A percentile compares a stretch with the other conserved stretches of the same genome.
These are phyloP conservation scores for Macaria liturata DNA, from an alignment of 2,888 invertebrate genomes.

Conservation along the genomic window DNA sequence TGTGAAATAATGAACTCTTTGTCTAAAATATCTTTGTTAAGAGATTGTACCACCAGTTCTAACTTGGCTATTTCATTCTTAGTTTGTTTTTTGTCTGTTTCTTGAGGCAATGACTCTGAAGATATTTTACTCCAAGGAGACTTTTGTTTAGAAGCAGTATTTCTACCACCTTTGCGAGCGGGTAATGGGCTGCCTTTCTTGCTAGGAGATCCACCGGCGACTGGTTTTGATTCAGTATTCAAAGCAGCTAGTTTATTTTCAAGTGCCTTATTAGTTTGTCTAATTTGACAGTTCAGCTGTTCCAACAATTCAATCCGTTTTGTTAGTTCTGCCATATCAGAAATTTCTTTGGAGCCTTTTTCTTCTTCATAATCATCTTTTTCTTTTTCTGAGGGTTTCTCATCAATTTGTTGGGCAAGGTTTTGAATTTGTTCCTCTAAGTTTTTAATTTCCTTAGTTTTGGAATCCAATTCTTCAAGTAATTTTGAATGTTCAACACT, in stretches of 20 bases:
- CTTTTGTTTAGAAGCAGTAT: conserved; percentile 66
- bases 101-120: conserved; percentile 63
- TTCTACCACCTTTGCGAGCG: conserved; percentile 68
- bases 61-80: conserved; percentile 64
- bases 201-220: conserved; percentile 48
- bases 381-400: conserved; percentile 44
- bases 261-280: conserved; percentile 78
- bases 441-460: conserved; percentile 69
- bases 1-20: conserved; percentile 71
- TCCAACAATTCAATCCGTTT: conserved; percentile 80
- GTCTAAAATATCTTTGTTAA: conserved; percentile 76
- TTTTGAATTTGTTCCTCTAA: conserved; percentile 60
- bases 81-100: conserved; percentile 64
- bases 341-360: conserved; percentile 80
- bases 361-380: conserved; percentile 79
- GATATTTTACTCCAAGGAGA: conserved; percentile 76
- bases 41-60: conserved; percentile 68
- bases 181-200: conserved; percentile 72
- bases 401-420: conserved; percentile 41
- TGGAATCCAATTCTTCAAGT: conserved; percentile 75
- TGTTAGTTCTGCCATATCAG: conserved; percentile 68
- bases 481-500: conserved; percentile 81
- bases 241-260: conserved; percentile 72
- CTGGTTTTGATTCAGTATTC: conserved; percentile 56
- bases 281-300: conserved; percentile 78